Base-by-base conservation (phyloP, 2,888 invertebrate species). In the Notodonta dromedarius region DNA sequence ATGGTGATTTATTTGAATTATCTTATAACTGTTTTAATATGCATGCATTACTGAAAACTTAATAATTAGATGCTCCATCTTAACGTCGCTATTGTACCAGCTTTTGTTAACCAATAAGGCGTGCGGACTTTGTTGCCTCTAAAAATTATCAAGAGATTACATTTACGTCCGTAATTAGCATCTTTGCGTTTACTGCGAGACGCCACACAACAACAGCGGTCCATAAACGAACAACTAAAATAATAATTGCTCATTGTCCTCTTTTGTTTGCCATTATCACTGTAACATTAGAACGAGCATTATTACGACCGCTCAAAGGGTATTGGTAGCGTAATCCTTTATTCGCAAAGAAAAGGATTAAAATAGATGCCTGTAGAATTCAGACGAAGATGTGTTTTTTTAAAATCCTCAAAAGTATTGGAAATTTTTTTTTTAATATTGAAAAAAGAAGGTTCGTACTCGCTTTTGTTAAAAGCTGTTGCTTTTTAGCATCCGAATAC, bases 321-420 rank as follows among this genome's bases (percentile, higher is more conserved):
- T 77, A 71, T 77, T 78, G 76, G 82, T 79, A 84, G 80, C 78
- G 63, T 70, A 70, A 73, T 71, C 74, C 72, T 80, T 84, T 85
- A 78, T 82, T 77, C 76, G 61, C 65, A 73, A 79, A 78, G 79
- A 84, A 82, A 82, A 79, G 80, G 83, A 86, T 87, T 80, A 83
- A 55, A 59, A 42, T 58, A 40, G 14, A 35, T 40, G 55, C 12
- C 35, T 58, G 57, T 35, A 42, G 16, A 57, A 40, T 60, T 64
- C 57, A 14, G 48, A 35, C 32, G 59, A 65, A 63, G 11, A 48
- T 69, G 59, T 73, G 73, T 71, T 70, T 67, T n/a, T 57, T 60
- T n/a, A 69, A 68, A n/a, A 5, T 46, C 67, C 51, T 61, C 58
- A 62, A 61, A 53, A 67, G 68, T 57, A 56, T 48, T 50, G 35